Evolutionary conservation across 1,140 invertebrate species (phyloP).

Genomic region (Rhizoglyphus robini): DNA sequence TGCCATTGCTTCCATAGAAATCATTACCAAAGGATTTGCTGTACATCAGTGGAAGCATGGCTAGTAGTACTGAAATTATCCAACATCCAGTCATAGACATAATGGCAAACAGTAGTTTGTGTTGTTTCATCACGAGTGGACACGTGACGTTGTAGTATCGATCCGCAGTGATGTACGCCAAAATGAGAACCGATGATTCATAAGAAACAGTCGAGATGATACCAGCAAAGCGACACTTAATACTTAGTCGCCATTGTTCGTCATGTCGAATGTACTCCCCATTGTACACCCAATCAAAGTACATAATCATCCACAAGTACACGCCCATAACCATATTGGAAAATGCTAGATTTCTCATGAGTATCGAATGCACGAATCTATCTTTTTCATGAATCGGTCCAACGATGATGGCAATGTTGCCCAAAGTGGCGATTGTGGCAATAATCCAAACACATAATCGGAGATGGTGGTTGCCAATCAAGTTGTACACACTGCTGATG

Average conservation of each 20-base stretch:
- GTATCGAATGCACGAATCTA: conserved; percentile 41
- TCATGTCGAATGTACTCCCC: conserved; percentile 51
- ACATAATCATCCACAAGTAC: conserved; percentile 54
- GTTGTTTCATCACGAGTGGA: conserved; percentile 21
- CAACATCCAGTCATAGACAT: conserved; percentile 21
- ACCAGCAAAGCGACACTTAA: conserved; percentile 47
- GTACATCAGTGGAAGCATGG: conserved; percentile 25
- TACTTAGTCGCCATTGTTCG: conserved; percentile 51
- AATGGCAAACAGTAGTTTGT: conserved; percentile 29
- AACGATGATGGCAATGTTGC: conserved; percentile 53
- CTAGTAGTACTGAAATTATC: conserved; percentile 24
- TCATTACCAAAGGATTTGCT: conserved; percentile 16
- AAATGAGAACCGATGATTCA: conserved; percentile 56
- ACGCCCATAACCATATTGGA: conserved; percentile 64
- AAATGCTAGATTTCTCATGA: conserved; percentile 59
- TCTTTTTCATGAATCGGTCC: conserved; percentile 43
- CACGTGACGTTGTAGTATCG: conserved; percentile 37
- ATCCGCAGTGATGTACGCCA: conserved; percentile 61
- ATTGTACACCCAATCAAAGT: conserved; percentile 48
- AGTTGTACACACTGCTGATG: conserved; percentile 37
- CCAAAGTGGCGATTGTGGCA: conserved; percentile 46
- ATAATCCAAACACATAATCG: conserved; percentile 56
- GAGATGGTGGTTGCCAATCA: conserved; percentile 48
- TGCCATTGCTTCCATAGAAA: conserved; percentile 33
- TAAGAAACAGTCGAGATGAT: conserved; percentile 51